A percentile compares a stretch with the other conserved stretches of the same genome.
Conservation (phyloP, 2,888 invertebrate genomes). For the Endotricha flammealis region DNA sequence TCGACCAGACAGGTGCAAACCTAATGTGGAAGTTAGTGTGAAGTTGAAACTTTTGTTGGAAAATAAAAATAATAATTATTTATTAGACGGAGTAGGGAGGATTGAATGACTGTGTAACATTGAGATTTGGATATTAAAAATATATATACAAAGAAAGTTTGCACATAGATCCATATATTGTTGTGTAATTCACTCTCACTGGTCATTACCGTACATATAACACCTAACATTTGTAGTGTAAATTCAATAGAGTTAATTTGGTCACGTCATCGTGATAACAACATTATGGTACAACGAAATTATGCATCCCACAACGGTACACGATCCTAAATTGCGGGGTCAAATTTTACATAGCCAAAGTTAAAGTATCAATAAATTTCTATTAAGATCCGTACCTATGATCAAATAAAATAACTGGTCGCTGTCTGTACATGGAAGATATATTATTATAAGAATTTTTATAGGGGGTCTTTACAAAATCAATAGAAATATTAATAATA, state of each 20-base stretch:
- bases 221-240: constrained; percentile 21
- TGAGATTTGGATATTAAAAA: too few relatives aligned
- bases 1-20: too few relatives aligned
- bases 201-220: constrained; percentile 15
- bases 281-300: constrained; percentile 32
- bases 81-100: too few relatives aligned
- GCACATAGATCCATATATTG: constrained; percentile 12
- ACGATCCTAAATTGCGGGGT: constrained; percentile 26
- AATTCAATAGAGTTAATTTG: constrained; percentile 28
- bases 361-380: constrained; percentile 4
- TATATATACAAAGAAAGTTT: neutral
- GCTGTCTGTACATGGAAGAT: too few relatives aligned
- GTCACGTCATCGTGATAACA: constrained; percentile 37
- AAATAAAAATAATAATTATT: too few relatives aligned
- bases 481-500: too few relatives aligned
- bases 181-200: constrained; percentile 20
- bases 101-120: too few relatives aligned
- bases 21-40: too few relatives aligned
- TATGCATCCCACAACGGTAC: constrained; percentile 34
- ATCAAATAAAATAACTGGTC: too few relatives aligned
- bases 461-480: too few relatives aligned
- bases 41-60: too few relatives aligned
- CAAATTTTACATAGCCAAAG: constrained; percentile 9
- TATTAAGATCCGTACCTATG: neutral
- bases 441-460: too few relatives aligned